Conservation (phyloP, 37 sponge, comb jelly and placozoan genomes). For the Oopsacas minuta region DNA sequence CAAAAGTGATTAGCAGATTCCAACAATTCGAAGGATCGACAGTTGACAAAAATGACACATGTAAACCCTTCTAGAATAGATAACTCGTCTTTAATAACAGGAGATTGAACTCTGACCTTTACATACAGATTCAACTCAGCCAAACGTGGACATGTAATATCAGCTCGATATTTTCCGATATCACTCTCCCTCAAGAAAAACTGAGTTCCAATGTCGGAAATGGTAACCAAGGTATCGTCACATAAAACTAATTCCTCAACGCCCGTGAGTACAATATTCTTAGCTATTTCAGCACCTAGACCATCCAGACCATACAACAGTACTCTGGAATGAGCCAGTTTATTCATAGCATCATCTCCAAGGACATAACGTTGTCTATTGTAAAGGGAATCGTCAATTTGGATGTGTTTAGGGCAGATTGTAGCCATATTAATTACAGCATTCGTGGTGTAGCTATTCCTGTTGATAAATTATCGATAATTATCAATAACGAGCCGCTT, state of each 20-base stretch:
- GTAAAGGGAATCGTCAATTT: constrained; percentile 77
- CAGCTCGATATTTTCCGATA: constrained; percentile 44
- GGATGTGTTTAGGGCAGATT: constrained; percentile 9
- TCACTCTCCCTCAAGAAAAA: constrained; percentile 75
- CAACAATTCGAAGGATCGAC: neutral
- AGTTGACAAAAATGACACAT: constrained; percentile 14
- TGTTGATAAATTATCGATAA: too few species aligned
- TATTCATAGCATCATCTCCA: constrained; percentile 77
- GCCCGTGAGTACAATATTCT: constrained; percentile 67
- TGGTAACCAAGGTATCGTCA: constrained; percentile 42
- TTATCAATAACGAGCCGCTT: too few species aligned
- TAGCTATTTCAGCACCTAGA: constrained; percentile 79
- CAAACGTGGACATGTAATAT: constrained; percentile 39
- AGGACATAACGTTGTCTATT: constrained; percentile 86
- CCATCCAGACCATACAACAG: constrained; percentile 74
- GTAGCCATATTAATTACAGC: too few species aligned
- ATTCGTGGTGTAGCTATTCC: too few species aligned
- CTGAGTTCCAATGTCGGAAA: constrained; percentile 70
- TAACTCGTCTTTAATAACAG: neutral
- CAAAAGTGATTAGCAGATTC: neutral
- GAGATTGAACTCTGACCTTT: constrained; percentile 30
- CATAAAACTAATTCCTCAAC: constrained; percentile 69
- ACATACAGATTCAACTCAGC: constrained; percentile 92
- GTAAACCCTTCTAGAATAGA: neutral
- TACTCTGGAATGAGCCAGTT: constrained; percentile 62